Evolutionary conservation across 2,113 vertebrate genomes (phyloP), one percentile per base, ranked within the genome.

Genomic region (Gnathonemus echidnorhynchus): DNA sequence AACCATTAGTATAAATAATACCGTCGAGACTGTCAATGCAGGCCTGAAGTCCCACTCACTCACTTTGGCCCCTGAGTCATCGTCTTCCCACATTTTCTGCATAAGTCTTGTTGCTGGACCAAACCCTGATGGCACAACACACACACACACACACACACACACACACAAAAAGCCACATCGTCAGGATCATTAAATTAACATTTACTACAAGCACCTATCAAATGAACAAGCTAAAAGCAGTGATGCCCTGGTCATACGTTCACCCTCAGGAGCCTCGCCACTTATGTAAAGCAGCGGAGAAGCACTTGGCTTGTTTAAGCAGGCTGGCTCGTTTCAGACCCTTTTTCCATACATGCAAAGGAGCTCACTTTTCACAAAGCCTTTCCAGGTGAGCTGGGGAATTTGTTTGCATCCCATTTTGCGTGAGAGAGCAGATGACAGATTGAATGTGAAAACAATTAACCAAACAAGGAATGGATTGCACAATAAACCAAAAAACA

Each of bases 41-140:
- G 62, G n/a, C 62, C 62, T 70, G 58, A 66, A 66, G 62, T 70
- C n/a, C 74, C 15, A 0, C 74, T 39, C 13, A 84, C 53, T 88
- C 90, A 96, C 96, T 95, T 93, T 89, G 92, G 92, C 46, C 95
- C 94, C 85, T 94, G 92, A 15, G 94, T 94, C 93, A 96, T 88
- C 0, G 13, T 35, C 21, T 94, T 93, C 35, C 95, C 96, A 91
- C 95, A 96, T 89, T 91, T 93, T 86, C 92, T 89, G 89, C 96
- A 96, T 27, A 90, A 92, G 0, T 92, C 93, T 89, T 92, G 92
- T 0, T 94, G 93, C 80, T 91, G 92, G n/a, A 95, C 83, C 4
- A 87, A 84, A 45, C 58, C 91, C 95, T 96, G 90, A 27, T 90
- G 91, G 92, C 90, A 94, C 80, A 91, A 94, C 31, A 8, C 77